Base-by-base conservation (phyloP, 2,113 vertebrate genomes). In the Rhagologus leucostigma region DNA sequence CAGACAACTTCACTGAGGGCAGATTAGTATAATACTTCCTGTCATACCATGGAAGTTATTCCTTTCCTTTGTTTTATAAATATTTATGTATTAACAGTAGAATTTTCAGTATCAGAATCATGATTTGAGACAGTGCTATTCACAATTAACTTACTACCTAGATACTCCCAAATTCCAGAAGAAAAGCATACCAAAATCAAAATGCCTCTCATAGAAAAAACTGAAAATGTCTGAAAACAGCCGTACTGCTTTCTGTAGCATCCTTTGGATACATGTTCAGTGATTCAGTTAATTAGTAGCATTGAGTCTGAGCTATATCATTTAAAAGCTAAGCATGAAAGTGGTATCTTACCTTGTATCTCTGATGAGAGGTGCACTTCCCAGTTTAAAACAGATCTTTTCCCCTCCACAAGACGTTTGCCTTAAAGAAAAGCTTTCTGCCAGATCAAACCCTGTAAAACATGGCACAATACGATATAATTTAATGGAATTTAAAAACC, bases 361-460 rank as follows among this genome's bases (percentile, higher is more conserved):
- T 98, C 96, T 98, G 93, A 99, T 96, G 59, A 99, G 98, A 71
- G 98, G 98, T 41, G 98, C 97, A 19, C 97, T 99, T 94, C 99
- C 99, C 92, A 99, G 97, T 87, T 98, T 99, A 97, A 99, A 99
- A 46, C 99, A 98, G 21, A 96, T 89, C 96, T 98, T 98, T 95
- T 98, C 98, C 62, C 98, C 98, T 92, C 98, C 97, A 86, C 98
- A 97, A 33, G 98, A 98, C 46, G 98, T 98, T 86, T 97, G 99
- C 84, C 98, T 98, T 80, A 99, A 97, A 91, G 99, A 98, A 98
- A 99, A 99, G 57, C 97, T 98, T 94, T 99, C 98, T 74, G 98
- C 98, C 90, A 99, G 98, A 97, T 99, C 99, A 97, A 99, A 99
- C 77, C 99, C 99, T 99, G 97, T 35, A 96, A 98, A 94, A 94